A percentile compares a stretch with the other conserved stretches of the same genome.
Evolutionary conservation across 2,797 vertebrate species (phyloP).

Genomic region (Loriculus beryllinus): DNA sequence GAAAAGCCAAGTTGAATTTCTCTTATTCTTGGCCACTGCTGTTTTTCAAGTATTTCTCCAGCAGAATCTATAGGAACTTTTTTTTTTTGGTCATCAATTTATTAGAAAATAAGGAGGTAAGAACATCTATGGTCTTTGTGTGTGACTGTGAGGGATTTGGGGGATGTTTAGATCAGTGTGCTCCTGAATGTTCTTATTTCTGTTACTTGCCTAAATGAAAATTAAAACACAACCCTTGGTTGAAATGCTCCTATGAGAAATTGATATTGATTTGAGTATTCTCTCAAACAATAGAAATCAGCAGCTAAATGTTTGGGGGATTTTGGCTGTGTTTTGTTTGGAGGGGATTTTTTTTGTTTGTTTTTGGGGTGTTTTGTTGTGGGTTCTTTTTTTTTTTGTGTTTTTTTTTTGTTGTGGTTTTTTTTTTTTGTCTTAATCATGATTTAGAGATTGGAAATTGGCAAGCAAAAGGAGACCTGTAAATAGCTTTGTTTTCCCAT

Average conservation of each 20-base stretch:
- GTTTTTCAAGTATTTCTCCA: neutral
- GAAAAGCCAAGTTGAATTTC: neutral
- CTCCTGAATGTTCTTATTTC: neutral
- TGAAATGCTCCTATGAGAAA: neutral
- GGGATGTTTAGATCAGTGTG: neutral
- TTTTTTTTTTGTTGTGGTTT: neutral
- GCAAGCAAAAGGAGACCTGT: neutral
- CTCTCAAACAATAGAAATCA: neutral
- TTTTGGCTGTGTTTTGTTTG: neutral
- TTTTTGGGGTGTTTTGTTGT: too few species aligned
- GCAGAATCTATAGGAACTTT: neutral
- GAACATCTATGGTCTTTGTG: neutral
- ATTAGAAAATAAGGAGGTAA: neutral
- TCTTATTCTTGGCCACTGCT: neutral
- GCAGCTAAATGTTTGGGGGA: neutral
- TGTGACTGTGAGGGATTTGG: neutral
- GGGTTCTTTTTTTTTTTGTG: neutral
- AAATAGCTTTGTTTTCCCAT: slow-evolving; percentile 24
- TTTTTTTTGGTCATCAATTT: neutral
- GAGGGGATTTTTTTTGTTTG: too few species aligned
- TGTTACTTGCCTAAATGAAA: neutral
- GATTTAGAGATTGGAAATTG: slow-evolving; percentile 2
- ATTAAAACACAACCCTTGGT: neutral
- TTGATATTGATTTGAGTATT: neutral
- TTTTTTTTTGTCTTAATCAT: neutral